Percentiles rank a stretch among this genome's conserved stretches.
These are phyloP conservation scores for Glossosoma conforme DNA, from an alignment of 1,140 invertebrate species.

Conservation along the genomic window DNA sequence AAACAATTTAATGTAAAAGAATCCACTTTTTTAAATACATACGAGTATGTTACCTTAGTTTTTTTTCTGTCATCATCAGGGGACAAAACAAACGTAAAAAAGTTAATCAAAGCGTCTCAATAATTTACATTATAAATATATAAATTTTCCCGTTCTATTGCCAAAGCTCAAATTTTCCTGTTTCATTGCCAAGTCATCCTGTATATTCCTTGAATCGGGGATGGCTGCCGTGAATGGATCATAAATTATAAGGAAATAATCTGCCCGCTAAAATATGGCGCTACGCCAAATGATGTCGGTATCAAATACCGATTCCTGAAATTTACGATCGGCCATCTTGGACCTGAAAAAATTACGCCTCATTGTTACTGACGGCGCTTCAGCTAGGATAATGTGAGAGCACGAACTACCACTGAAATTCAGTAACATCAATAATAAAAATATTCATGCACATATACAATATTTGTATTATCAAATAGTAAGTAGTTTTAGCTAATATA, in stretches of 20 bases:
- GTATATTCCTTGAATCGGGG: background rate
- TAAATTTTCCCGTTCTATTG: background rate
- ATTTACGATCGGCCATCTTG: slow-evolving; percentile 15
- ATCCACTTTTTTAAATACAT: no score
- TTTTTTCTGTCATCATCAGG: background rate
- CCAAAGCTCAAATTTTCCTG: background rate
- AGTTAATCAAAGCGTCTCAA: background rate
- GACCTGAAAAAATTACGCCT: slow-evolving; percentile 5
- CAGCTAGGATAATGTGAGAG: background rate
- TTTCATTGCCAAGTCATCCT: background rate
- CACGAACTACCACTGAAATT: background rate
- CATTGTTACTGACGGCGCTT: slow-evolving; percentile 7
- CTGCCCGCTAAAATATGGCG: slow-evolving; percentile 27
- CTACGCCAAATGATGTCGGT: slow-evolving; percentile 24
- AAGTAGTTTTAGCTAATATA: no score
- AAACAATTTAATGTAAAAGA: no score
- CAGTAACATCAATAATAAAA: background rate
- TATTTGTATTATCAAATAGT: background rate
- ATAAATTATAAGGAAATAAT: slow-evolving; percentile 28
- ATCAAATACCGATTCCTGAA: slow-evolving; percentile 25
- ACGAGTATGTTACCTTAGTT: no score
- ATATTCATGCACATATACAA: background rate
- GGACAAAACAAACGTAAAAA: background rate
- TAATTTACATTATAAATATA: background rate
- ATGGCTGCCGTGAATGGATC: slow-evolving; percentile 7